Percentiles rank a stretch among this genome's conserved stretches.
phyloP scores from a whole-genome alignment of 2,113 vertebrate species.

The Edolisoma coerulescens region DNA sequence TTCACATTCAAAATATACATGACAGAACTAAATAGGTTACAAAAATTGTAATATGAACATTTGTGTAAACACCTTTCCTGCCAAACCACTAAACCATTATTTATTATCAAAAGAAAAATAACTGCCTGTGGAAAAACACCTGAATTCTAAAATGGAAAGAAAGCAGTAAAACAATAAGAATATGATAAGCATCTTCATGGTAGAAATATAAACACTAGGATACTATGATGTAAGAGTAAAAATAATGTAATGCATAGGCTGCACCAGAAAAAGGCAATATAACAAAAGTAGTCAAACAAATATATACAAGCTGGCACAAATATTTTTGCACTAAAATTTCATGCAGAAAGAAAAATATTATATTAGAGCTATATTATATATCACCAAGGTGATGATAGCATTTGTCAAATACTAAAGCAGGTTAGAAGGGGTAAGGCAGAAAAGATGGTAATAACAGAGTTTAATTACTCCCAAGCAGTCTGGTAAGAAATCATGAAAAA shows the following conservation, averaged over 20 bases:
- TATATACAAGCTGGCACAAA: not conserved
- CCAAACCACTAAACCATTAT: not conserved
- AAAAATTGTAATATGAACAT: not conserved
- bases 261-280: not conserved
- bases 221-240: not conserved
- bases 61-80: not conserved
- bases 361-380: not conserved
- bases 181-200: not conserved
- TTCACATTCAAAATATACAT: not conserved
- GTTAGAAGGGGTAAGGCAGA: not conserved
- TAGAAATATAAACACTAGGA: not conserved
- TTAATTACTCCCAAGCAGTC: not conserved
- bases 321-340: not conserved
- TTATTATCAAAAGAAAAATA: not conserved
- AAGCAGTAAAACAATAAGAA: not conserved
- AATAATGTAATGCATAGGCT: not conserved
- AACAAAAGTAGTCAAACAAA: not conserved
- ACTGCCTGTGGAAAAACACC: not conserved
- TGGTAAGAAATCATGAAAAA: not conserved
- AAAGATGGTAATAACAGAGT: not conserved
- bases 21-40: not conserved
- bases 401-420: not conserved
- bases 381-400: not conserved
- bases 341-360: not conserved
- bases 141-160: not conserved